Evolutionary conservation across 2,888 invertebrate genomes (phyloP), one percentile per base, ranked within the genome.

Genomic region (Cantharis lateralis): DNA sequence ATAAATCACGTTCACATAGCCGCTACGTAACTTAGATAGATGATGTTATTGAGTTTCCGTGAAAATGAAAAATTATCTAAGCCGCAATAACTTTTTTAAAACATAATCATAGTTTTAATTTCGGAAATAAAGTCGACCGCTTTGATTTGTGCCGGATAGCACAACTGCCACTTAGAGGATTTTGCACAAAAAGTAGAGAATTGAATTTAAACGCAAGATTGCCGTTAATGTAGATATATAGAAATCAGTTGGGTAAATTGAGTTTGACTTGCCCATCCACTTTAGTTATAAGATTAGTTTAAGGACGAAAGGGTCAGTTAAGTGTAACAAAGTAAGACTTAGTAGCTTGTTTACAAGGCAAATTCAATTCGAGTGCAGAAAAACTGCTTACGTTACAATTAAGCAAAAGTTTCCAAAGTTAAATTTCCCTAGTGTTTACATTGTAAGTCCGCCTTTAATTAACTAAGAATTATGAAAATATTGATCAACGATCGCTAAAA

Each of bases 231-330:
- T 20, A 48, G 32, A 48, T 18, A 64, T 20, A 64, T 64, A 64
- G 64, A 20, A 18, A 64, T 64, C 20, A 16, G 64, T 64, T 18
- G 68, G 74, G 70, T 64, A 77, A 77, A 77, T 74, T 68, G 63
- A 77, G 74, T 77, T 74, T 74, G 68, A 64, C 48, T 77, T 68
- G 63, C 71, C 74, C 71, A 74, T 77, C 63, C 71, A 71, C 61
- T 63, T 71, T 24, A 48, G 48, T 76, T 70, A 74, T 68, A 20
- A 71, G 26, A 61, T 74, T 73, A 71, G 32, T 28, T 74, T 16
- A 16, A 70, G 62, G 74, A 63, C 32, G 16, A 32, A 70, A 70
- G 70, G 70, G 70, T 70, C 32, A 70, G 61, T 32, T 32, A 70
- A 32, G 48, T 70, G 70, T 70, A 70, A 70, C 32, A 70, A 28